Base-by-base conservation (phyloP, 2,888 invertebrate genomes). In the Campoplex nolae region DNA sequence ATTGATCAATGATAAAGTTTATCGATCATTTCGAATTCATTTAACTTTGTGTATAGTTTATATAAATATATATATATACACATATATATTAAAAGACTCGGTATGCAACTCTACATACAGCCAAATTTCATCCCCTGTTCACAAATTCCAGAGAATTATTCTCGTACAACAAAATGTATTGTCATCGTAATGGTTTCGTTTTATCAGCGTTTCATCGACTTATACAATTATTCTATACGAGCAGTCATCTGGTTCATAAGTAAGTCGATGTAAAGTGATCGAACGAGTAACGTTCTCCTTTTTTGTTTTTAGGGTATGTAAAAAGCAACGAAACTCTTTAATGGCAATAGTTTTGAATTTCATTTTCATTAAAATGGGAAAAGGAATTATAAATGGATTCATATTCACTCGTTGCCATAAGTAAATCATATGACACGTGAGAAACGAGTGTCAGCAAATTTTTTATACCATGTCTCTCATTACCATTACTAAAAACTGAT, bases 1-100 rank as follows among this genome's bases (percentile, higher is more conserved):
- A 94, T 94, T 94, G 94, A 94, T 94, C 94, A 94, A 94, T 94
- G 94, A 94, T 94, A 94, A 94, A 94, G 92, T 94, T 94, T 94
- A 94, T 94, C 94, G 93, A 94, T 94, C 94, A 94, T 94, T 94
- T 94, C 93, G 92, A 94, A 94, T 94, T 94, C 94, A 94, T 94
- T 94, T 93, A 94, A 94, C 94, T 94, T 94, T 92, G 90, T 90
- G 79, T 91, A 92, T 92, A 93, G 92, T 93, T 93, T 80, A 92
- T 91, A 73, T 23, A 23, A 23, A 23, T 23, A 23, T 23, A 23
- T 23, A 23, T 23, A 23, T 23, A 23, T 23, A 23, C 23, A 23
- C 23, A 23, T 23, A 23, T 23, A 38, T 38, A 38, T 35, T 51
- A 51, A 32, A 73, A 51, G 74, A 71, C 73, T 38, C 42, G 58